Percentiles rank a stretch among this genome's conserved stretches.
Conservation (phyloP, 2,888 invertebrate species). For the Himalopsyche kuldschensis region DNA sequence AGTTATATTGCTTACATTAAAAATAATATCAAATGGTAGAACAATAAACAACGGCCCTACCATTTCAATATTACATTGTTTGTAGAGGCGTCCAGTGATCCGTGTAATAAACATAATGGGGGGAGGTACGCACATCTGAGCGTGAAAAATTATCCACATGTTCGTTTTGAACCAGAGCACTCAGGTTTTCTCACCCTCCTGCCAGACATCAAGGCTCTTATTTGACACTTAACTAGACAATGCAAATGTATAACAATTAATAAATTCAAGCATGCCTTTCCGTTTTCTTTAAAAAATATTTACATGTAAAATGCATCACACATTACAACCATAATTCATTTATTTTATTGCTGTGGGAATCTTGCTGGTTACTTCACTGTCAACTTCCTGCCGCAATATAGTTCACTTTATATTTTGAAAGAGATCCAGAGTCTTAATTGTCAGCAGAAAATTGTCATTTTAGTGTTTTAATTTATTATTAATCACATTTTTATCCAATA, state of each 20-base stretch:
- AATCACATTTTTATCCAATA: too few relatives aligned
- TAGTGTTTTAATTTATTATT: too few relatives aligned
- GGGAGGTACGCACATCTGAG: conserved; percentile 36
- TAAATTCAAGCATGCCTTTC: neutral
- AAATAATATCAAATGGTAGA: neutral
- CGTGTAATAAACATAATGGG: conserved; percentile 38
- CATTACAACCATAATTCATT: neutral
- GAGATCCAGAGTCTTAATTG: too few relatives aligned
- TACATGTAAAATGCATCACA: neutral
- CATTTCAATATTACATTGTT: conserved; percentile 22
- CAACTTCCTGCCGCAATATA: too few relatives aligned
- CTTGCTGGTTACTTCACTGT: too few relatives aligned
- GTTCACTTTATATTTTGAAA: too few relatives aligned
- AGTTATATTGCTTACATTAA: neutral
- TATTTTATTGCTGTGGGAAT: too few relatives aligned
- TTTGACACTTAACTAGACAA: neutral
- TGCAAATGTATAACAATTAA: neutral
- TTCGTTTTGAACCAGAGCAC: conserved; percentile 15
- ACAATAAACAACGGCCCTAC: neutral
- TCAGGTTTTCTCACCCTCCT: neutral
- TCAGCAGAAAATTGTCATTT: too few relatives aligned
- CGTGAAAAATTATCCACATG: conserved; percentile 41
- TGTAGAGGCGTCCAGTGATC: conserved; percentile 31
- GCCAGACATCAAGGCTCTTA: neutral
- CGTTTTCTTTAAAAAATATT: neutral